phyloP scores from a whole-genome alignment of 2,113 vertebrate genomes.

The Hystrix brachyura region DNA sequence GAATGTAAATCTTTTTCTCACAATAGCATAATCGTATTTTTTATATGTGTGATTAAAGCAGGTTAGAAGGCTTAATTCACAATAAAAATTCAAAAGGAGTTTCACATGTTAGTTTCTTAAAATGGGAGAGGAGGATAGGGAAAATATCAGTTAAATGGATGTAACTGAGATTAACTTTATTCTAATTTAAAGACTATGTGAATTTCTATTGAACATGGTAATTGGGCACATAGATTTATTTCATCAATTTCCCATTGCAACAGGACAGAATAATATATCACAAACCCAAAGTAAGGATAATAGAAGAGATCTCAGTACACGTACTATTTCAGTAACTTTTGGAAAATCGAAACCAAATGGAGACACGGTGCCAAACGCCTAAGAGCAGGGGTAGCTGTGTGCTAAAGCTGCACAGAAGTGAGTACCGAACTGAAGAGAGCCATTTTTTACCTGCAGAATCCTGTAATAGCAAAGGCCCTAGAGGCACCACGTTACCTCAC shows the following conservation, averaged over 20 bases:
- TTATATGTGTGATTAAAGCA: constrained; percentile 14
- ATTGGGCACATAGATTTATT: neutral
- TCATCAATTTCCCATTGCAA: neutral
- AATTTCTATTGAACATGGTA: neutral
- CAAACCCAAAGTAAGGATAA: neutral
- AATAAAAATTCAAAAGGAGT: neutral
- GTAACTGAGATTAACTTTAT: neutral
- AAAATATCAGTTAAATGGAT: constrained; percentile 10
- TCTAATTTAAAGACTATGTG: neutral
- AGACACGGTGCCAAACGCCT: neutral
- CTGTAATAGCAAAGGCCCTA: neutral
- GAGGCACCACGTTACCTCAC: neutral
- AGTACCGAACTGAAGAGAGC: neutral
- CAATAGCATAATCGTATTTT: neutral
- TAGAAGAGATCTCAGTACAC: neutral
- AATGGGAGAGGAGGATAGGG: neutral
- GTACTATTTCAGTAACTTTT: neutral
- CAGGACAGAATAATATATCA: neutral
- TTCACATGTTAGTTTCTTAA: neutral
- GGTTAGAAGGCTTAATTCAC: neutral
- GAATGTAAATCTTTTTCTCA: constrained; percentile 16
- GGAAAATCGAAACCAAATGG: neutral
- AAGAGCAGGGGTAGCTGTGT: neutral
- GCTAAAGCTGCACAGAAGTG: neutral
- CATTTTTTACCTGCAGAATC: neutral